A percentile compares a stretch with the other conserved stretches of the same genome.
Evolutionary conservation across 2,113 vertebrate genomes (phyloP).

Genomic region (Syrmaticus mikado): DNA sequence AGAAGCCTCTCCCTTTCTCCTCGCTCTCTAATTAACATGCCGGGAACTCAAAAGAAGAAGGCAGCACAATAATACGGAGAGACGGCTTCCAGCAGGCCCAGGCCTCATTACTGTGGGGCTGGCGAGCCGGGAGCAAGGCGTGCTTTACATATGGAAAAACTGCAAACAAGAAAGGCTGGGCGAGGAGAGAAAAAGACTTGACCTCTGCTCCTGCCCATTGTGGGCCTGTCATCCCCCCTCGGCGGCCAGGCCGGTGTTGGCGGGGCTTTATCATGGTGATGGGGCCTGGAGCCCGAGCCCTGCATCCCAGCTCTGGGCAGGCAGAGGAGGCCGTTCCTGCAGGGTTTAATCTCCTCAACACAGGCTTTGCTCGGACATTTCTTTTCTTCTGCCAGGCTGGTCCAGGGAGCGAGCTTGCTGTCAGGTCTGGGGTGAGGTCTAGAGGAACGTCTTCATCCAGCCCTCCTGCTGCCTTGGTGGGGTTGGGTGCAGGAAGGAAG

Average conservation of each 20-base stretch:
- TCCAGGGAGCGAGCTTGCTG: not conserved
- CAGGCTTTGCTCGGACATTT: not conserved
- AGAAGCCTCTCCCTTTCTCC: conserved; percentile 83
- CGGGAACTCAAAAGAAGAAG: conserved; percentile 75
- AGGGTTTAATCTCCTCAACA: not conserved
- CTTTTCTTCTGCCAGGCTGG: not conserved
- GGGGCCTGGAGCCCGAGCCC: not conserved
- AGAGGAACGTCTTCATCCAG: not conserved
- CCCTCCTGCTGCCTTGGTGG: accelerated
- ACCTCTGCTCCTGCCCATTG: conserved; percentile 73
- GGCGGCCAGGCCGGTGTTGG: not conserved
- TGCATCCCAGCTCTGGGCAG: not conserved
- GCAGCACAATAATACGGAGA: conserved; percentile 79
- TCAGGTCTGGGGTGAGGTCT: not conserved
- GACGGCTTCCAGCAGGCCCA: conserved; percentile 76
- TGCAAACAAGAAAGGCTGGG: conserved; percentile 75
- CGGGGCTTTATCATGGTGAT: conserved; percentile 34
- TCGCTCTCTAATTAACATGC: conserved; percentile 88
- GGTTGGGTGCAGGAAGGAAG: not conserved
- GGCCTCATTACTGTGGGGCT: conserved; percentile 80
- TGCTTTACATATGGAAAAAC: conserved; percentile 77
- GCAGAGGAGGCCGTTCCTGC: not conserved
- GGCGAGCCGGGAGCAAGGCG: conserved; percentile 57
- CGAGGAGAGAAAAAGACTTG: conserved; percentile 73
- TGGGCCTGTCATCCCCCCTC: conserved; percentile 18